These are phyloP conservation scores for Laticauda colubrina DNA, from an alignment of 2,113 vertebrate species.

Conservation along the genomic window DNA sequence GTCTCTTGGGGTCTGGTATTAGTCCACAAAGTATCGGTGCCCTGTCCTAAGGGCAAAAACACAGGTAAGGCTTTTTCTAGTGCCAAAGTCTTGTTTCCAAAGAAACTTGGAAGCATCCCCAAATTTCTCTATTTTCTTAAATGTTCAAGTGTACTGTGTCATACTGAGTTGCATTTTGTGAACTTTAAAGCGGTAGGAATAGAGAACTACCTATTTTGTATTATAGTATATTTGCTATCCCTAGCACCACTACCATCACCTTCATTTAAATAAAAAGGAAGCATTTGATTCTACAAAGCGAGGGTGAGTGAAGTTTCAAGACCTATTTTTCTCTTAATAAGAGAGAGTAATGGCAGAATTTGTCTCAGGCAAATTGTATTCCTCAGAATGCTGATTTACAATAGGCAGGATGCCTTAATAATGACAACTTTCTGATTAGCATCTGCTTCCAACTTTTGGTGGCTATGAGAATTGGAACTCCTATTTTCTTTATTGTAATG, in stretches of 20 bases:
- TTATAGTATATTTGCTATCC: not conserved
- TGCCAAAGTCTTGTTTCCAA: not conserved
- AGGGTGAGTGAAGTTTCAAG: not conserved
- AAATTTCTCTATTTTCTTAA: not conserved
- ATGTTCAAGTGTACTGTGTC: not conserved
- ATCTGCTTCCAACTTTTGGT: not conserved
- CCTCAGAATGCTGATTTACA: not conserved
- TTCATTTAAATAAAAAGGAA: not conserved
- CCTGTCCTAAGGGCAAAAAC: no score
- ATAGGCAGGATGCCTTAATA: not conserved
- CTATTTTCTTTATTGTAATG: not conserved
- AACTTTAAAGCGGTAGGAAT: not conserved
- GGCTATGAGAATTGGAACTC: not conserved
- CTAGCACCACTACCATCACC: not conserved
- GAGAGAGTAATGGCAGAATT: not conserved
- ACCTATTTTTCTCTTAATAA: not conserved
- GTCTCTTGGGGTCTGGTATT: no score
- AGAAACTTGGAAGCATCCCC: not conserved
- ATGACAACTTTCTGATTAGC: not conserved
- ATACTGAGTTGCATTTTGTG: not conserved
- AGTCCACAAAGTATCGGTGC: rapidly evolving
- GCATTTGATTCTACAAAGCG: not conserved
- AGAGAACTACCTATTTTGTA: not conserved
- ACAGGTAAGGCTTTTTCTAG: not conserved
- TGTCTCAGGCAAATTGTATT: not conserved